phyloP scores from a whole-genome alignment of 2,888 invertebrate genomes.

The Vesta saturnalis region DNA sequence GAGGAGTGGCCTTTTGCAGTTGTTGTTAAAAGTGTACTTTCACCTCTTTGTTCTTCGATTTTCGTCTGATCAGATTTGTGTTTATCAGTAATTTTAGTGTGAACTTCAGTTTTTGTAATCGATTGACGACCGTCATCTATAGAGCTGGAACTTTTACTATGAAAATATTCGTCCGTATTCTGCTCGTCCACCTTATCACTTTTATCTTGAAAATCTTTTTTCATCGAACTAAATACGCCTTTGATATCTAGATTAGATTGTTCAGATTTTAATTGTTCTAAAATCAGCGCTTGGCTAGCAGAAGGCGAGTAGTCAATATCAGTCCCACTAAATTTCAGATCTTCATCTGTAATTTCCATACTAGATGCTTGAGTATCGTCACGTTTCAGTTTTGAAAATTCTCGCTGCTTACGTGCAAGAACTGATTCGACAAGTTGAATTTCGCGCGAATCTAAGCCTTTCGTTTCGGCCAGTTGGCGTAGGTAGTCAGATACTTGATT shows the following conservation, averaged over 20 bases:
- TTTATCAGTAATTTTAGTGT: conserved; percentile 49
- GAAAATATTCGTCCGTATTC: conserved; percentile 32
- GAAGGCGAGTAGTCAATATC: conserved; percentile 74
- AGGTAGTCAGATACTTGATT: conserved; percentile 61
- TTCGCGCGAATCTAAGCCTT: conserved; percentile 63
- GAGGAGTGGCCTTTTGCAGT: conserved; percentile 45
- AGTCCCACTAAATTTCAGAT: conserved; percentile 75
- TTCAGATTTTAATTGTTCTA: conserved; percentile 63
- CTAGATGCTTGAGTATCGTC: conserved; percentile 65
- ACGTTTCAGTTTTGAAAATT: conserved; percentile 60
- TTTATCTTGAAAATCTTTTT: conserved; percentile 49
- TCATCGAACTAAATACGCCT: conserved; percentile 49
- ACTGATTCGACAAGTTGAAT: conserved; percentile 64
- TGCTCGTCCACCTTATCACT: conserved; percentile 53
- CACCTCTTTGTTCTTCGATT: neutral
- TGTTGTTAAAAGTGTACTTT: conserved; percentile 31
- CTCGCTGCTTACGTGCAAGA: conserved; percentile 62
- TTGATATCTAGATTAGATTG: conserved; percentile 60
- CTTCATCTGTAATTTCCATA: conserved; percentile 71
- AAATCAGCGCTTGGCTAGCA: conserved; percentile 58
- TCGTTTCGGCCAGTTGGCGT: conserved; percentile 60
- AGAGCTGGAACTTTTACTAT: conserved; percentile 17
- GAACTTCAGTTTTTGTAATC: conserved; percentile 49
- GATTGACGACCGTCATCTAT: conserved; percentile 50
- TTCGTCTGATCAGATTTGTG: conserved; percentile 51